These are phyloP conservation scores for Spicauda simplicius DNA, from an alignment of 2,888 invertebrate genomes.

Conservation along the genomic window DNA sequence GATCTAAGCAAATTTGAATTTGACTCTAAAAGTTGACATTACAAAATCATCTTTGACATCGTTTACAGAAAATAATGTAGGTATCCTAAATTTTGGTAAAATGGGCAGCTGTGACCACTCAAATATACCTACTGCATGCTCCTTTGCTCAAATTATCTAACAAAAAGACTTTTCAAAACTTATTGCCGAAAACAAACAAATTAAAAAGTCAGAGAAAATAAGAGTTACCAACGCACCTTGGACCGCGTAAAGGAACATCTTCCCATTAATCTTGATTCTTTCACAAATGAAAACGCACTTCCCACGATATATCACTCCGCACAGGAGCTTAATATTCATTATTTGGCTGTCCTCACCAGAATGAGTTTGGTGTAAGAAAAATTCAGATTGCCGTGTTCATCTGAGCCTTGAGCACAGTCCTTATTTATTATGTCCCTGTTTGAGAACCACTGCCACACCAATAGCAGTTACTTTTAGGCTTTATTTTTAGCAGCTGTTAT, in stretches of 20 bases:
- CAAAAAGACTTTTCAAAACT: too few relatives aligned
- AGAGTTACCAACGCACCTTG: background rate
- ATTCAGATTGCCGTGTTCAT: background rate
- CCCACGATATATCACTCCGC: slow-evolving; percentile 31
- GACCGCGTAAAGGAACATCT: background rate
- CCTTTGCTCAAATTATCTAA: too few relatives aligned
- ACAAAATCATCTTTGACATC: too few relatives aligned
- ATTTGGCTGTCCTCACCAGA: background rate
- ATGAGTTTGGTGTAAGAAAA: slow-evolving; percentile 2
- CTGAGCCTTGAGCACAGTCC: background rate
- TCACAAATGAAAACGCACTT: slow-evolving; percentile 33
- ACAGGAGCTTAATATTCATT: slow-evolving; percentile 22
- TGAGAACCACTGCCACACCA: too few relatives aligned
- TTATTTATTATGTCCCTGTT: background rate
- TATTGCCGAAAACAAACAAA: background rate
- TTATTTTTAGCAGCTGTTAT: too few relatives aligned
- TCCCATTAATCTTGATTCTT: slow-evolving; percentile 26
- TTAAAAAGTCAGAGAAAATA: background rate
- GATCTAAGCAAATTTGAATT: too few relatives aligned
- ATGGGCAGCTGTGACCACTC: too few relatives aligned
- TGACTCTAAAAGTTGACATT: too few relatives aligned
- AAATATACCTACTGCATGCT: too few relatives aligned
- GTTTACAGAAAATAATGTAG: too few relatives aligned
- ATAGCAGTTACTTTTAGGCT: too few relatives aligned
- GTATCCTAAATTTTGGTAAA: too few relatives aligned